Percentiles rank a stretch among this genome's conserved stretches.
Conservation (phyloP, 2,113 vertebrate genomes). For the Thomomys bottae region DNA sequence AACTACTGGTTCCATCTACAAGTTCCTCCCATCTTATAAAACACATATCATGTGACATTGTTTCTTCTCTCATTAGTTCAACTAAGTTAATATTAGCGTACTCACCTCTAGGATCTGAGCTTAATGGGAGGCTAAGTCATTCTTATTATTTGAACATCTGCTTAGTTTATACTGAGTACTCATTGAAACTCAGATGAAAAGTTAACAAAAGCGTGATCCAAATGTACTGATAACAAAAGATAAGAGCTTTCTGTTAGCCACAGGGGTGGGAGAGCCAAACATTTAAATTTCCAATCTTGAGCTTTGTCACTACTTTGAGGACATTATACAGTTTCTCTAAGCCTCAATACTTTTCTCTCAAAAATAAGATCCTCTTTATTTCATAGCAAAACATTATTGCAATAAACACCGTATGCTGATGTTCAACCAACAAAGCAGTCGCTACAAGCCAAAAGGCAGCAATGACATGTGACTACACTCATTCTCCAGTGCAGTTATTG, state of each 20-base stretch:
- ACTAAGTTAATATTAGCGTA: background rate
- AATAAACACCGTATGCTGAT: background rate
- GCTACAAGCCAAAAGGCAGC: background rate
- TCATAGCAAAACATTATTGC: conserved; percentile 7
- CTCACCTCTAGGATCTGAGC: background rate
- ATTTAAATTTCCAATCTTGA: background rate
- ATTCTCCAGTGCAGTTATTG: background rate
- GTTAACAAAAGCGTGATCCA: no score
- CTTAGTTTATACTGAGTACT: background rate
- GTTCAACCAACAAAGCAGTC: background rate
- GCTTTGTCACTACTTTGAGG: background rate
- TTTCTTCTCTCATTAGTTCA: background rate
- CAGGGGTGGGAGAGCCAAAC: background rate
- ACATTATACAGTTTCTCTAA: background rate
- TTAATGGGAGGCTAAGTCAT: background rate
- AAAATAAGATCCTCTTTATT: background rate
- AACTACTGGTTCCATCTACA: background rate
- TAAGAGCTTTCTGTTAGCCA: background rate
- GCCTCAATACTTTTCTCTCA: background rate
- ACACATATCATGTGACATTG: background rate
- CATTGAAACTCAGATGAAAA: background rate
- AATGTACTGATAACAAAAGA: background rate
- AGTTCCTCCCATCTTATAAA: background rate
- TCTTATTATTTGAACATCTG: background rate
- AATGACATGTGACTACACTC: background rate